Evolutionary conservation across 2,797 vertebrate species (phyloP).

Genomic region (Xerus rutilus): DNA sequence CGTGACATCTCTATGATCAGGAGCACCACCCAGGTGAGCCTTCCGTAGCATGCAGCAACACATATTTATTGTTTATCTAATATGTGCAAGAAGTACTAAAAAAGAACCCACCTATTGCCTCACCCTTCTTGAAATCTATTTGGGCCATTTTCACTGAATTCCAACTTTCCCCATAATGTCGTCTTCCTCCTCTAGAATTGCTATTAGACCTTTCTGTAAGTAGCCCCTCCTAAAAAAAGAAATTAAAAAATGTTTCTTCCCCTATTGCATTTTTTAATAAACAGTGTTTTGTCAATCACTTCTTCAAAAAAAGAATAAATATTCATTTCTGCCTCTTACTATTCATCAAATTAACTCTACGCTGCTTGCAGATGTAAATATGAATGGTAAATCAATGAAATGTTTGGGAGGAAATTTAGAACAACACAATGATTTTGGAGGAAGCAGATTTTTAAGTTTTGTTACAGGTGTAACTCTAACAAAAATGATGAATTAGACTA

Average conservation of each 20-base stretch:
- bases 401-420: not conserved
- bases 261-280: not conserved
- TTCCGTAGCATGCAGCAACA: not conserved
- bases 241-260: not conserved
- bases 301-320: not conserved
- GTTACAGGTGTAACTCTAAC: not conserved
- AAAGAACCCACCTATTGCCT: not conserved
- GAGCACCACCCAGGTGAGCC: not conserved
- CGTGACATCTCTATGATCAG: too few species aligned
- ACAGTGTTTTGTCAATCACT: not conserved
- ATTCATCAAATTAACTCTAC: not conserved
- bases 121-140: not conserved
- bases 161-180: not conserved
- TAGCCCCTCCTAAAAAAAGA: not conserved
- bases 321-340: not conserved
- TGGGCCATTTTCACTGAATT: not conserved
- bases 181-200: not conserved
- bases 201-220: not conserved
- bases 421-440: not conserved
- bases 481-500: not conserved
- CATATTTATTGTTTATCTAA: too few species aligned
- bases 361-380: not conserved
- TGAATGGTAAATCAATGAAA: not conserved
- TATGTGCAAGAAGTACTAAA: not conserved
- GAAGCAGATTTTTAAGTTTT: not conserved